Conservation (phyloP, 2,113 vertebrate species). For the Gobiocypris rarus region DNA sequence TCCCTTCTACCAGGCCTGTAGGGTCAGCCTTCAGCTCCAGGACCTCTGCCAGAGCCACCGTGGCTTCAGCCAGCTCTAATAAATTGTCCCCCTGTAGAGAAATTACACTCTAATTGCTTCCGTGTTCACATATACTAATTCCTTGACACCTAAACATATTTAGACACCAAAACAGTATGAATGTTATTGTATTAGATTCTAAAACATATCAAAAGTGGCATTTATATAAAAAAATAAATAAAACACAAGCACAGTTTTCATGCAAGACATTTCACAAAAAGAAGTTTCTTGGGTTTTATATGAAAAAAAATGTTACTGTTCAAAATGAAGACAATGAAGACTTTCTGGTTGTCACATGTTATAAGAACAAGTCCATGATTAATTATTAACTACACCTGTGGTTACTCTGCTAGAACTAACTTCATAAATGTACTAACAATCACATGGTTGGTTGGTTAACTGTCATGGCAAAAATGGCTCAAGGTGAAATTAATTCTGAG, state of each 20-base stretch:
- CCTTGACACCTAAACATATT: background rate
- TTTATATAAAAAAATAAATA: background rate
- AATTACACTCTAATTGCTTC: conserved; percentile 8
- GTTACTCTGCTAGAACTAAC: background rate
- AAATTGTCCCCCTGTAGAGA: conserved; percentile 86
- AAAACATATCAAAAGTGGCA: background rate
- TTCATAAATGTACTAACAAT: background rate
- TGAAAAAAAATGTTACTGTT: too few relatives aligned
- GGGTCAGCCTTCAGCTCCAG: conserved; percentile 89
- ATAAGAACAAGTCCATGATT: too few relatives aligned
- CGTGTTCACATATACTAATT: background rate
- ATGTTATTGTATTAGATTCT: background rate
- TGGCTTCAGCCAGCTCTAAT: conserved; percentile 87
- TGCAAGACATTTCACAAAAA: background rate
- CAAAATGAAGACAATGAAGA: too few relatives aligned
- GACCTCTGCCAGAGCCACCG: conserved; percentile 87
- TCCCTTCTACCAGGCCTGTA: conserved; percentile 84
- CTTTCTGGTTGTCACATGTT: too few relatives aligned
- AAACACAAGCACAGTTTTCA: background rate
- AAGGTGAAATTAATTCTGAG: background rate
- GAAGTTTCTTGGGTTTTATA: too few relatives aligned
- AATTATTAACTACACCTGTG: too few relatives aligned
- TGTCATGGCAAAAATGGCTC: background rate
- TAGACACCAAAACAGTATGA: background rate
- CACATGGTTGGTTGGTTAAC: background rate